These are phyloP conservation scores for Drosophila sp. DNA, from an alignment of 1,140 invertebrate genomes.

Conservation along the genomic window DNA sequence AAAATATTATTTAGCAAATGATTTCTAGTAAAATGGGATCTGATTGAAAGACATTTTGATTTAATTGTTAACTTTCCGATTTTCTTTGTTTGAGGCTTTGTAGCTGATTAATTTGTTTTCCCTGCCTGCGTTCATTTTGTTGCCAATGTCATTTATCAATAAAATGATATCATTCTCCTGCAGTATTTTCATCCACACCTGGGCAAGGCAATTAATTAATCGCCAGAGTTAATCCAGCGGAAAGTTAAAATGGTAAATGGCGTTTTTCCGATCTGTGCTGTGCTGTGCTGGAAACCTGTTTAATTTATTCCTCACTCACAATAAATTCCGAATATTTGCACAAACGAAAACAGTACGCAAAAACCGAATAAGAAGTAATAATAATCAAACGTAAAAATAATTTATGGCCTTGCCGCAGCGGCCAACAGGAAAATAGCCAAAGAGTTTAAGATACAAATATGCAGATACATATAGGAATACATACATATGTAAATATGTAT, in stretches of 20 bases:
- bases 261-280: background rate
- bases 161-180: background rate
- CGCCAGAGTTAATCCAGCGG: conserved; percentile 9
- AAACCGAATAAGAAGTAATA: conserved; percentile 73
- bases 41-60: too few relatives aligned
- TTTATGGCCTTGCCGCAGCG: conserved; percentile 65
- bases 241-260: conserved; percentile 9
- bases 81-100: background rate
- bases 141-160: conserved; percentile 13
- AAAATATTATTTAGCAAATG: conserved; percentile 1
- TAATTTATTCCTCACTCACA: conserved; percentile 77
- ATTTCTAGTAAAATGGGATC: background rate
- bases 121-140: background rate
- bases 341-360: conserved; percentile 37
- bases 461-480: conserved; percentile 1
- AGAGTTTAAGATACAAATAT: conserved; percentile 18
- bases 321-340: conserved; percentile 54
- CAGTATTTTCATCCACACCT: conserved; percentile 3
- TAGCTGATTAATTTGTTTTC: background rate
- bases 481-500: background rate
- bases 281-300: conserved; percentile 51
- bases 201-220: conserved; percentile 31
- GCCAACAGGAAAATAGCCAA: conserved; percentile 24
- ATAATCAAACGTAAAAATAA: conserved; percentile 82
- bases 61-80: background rate